phyloP scores from a whole-genome alignment of 1,140 invertebrate genomes.

The Melanaphis sacchari region DNA sequence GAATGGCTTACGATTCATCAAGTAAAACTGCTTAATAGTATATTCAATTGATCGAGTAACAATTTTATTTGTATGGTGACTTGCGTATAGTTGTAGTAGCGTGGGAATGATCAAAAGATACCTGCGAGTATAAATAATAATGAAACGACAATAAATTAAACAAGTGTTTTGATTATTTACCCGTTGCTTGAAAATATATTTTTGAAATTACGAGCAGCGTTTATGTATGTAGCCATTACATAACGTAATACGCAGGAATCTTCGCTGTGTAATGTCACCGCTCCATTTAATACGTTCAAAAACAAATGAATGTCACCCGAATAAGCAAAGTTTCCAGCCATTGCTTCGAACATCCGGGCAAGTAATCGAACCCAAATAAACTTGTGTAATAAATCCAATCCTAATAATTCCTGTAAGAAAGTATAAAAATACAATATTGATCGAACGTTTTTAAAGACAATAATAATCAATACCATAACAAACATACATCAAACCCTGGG shows the following conservation, averaged over 20 bases:
- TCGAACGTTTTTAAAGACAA: neutral
- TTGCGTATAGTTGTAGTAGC: conserved; percentile 93
- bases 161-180: conserved; percentile 63
- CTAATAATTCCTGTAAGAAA: conserved; percentile 78
- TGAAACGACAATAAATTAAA: neutral
- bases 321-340: conserved; percentile 98
- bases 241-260: conserved; percentile 94
- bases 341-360: conserved; percentile 96
- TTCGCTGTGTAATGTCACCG: conserved; percentile 95
- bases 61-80: conserved; percentile 95
- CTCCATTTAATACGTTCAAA: conserved; percentile 96
- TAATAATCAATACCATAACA: too few species aligned
- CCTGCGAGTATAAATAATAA: conserved; percentile 65
- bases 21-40: conserved; percentile 97
- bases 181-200: conserved; percentile 99
- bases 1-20: conserved; percentile 98
- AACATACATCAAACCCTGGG: too few species aligned
- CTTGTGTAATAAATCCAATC: conserved; percentile 96
- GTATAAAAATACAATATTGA: neutral
- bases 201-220: conserved; percentile 97
- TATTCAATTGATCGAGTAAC: conserved; percentile 96
- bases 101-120: conserved; percentile 98
- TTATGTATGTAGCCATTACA: conserved; percentile 96
- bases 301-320: conserved; percentile 97
- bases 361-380: conserved; percentile 98